These are phyloP conservation scores for Gymnoscelis rufifasciata DNA, from an alignment of 2,888 invertebrate genomes.

Conservation along the genomic window DNA sequence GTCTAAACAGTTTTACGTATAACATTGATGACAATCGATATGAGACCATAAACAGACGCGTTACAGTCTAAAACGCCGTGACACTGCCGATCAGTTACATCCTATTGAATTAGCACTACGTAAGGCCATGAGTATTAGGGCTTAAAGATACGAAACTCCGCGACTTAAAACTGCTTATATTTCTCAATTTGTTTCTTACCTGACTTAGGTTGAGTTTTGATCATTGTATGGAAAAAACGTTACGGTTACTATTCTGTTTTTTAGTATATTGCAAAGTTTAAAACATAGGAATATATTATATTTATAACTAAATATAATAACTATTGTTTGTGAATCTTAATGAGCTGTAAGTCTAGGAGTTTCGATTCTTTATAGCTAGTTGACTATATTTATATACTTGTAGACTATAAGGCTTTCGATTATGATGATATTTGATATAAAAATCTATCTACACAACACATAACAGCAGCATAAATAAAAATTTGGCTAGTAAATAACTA, in stretches of 20 bases:
- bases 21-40: slow-evolving; percentile 17
- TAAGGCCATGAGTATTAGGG: slow-evolving; percentile 13
- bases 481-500: slow-evolving; percentile 16
- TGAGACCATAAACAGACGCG: slow-evolving; percentile 14
- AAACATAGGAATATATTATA: too few species aligned
- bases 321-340: too few species aligned
- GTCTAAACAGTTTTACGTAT: slow-evolving; percentile 14
- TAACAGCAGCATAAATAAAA: slow-evolving; percentile 10
- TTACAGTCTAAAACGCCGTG: slow-evolving; percentile 15
- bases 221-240: too few species aligned
- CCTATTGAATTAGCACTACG: slow-evolving; percentile 3
- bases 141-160: slow-evolving; percentile 9
- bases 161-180: background rate
- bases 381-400: too few species aligned
- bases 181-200: too few species aligned
- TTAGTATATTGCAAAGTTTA: too few species aligned
- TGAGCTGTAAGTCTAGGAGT: background rate
- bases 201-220: too few species aligned
- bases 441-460: slow-evolving; percentile 12
- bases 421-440: slow-evolving; percentile 14
- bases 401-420: slow-evolving; percentile 6
- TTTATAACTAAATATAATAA: too few species aligned
- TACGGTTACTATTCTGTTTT: too few species aligned
- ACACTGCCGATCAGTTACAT: slow-evolving; percentile 15
- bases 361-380: slow-evolving; percentile 7